These are phyloP conservation scores for Sapajus apella DNA, from an alignment of 2,113 vertebrate species.

Conservation along the genomic window DNA sequence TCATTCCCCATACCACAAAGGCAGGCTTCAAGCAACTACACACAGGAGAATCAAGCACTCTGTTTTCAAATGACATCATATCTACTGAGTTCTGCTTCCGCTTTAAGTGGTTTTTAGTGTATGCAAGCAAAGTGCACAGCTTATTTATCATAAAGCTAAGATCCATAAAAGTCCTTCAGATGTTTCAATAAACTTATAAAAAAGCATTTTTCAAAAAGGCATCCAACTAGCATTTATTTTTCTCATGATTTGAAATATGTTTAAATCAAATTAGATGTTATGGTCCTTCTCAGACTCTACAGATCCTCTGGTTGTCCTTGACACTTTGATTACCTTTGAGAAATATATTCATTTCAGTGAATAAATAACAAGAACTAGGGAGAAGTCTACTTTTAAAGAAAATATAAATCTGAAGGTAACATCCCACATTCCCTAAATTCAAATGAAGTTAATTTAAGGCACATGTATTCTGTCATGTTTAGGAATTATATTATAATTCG, in stretches of 20 bases:
- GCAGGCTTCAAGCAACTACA: neutral
- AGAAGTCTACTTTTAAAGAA: constrained; percentile 44
- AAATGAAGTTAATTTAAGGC: constrained; percentile 70
- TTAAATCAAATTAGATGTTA: constrained; percentile 41
- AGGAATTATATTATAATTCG: constrained; percentile 68
- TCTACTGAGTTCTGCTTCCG: neutral
- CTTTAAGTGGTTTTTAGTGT: constrained; percentile 50
- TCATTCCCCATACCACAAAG: neutral
- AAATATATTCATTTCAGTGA: constrained; percentile 27
- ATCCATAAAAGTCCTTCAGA: constrained; percentile 52
- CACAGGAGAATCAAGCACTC: neutral
- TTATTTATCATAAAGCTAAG: constrained; percentile 63
- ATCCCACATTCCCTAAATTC: constrained; percentile 14
- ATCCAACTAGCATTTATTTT: constrained; percentile 13
- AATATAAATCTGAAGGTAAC: constrained; percentile 54
- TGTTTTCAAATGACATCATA: constrained; percentile 58
- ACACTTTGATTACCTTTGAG: neutral
- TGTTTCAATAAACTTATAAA: constrained; percentile 54
- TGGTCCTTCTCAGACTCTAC: neutral
- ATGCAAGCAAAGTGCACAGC: neutral
- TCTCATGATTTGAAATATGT: neutral
- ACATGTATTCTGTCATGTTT: constrained; percentile 55
- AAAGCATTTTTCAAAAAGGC: constrained; percentile 45
- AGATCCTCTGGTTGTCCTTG: neutral
- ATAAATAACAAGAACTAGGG: constrained; percentile 12